Base-by-base conservation (phyloP, 2,113 vertebrate species). In the Physeter macrocephalus region DNA sequence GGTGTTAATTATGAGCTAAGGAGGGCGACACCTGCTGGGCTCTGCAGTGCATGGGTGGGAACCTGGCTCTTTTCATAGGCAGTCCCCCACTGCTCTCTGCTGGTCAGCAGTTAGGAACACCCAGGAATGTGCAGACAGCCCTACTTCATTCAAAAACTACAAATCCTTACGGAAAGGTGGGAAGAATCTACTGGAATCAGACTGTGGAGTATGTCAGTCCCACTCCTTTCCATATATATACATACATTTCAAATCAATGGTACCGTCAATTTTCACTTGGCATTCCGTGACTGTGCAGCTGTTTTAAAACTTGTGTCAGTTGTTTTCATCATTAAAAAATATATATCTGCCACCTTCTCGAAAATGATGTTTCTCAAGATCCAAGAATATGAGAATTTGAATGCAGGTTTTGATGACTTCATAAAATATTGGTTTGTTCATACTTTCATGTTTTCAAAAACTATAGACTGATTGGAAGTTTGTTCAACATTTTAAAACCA, bases 31-130 rank as follows among this genome's bases (percentile, higher is more conserved):
- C 75, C 82, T 71, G 87, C 94, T 86, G 90, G 85, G 36, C 69
- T 52, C 59, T 39, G 49, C 6, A 4, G 17, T 25, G 6, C 6
- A 3, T 14, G 4, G 17, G 57, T 3, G 15, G 13, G n/a, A 23
- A 6, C 2, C 3, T n/a, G 46, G 46, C 15, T 59, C 34, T 74
- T 86, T 85, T 64, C 57, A 27, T 57, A 29, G 20, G 62, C 57
- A 49, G 77, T 74, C 59, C 49, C 29, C n/a, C 18, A 31, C 83
- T 97, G 67, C 62, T 69, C 95, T 93, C 98, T 98, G 89, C 89
- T 97, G 97, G 62, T 7, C 29, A 39, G 1, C 8, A 1, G 3
- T 21, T 21, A 9, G 86, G 62, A 88, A 96, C 36, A 41, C 41
- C 21, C 46, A 8, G n/a, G 39, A 75, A 59, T 21, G 36, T 3